Evolutionary conservation across 2,113 vertebrate species (phyloP).

Genomic region (Rhinopomastus cyanomelas): DNA sequence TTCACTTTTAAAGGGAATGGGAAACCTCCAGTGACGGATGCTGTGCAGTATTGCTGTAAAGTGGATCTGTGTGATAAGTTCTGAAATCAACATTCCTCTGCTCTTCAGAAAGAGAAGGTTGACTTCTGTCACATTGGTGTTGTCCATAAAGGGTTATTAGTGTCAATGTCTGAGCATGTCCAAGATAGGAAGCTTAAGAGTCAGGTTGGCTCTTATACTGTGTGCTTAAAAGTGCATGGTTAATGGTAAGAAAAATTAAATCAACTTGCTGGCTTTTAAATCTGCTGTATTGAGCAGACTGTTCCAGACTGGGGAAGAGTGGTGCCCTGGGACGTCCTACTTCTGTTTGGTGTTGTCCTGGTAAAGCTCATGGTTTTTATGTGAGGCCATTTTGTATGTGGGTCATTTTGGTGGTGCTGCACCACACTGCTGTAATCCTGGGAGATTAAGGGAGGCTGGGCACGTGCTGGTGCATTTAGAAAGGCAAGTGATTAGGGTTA

Average conservation of each 20-base stretch:
- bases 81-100: background rate
- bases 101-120: background rate
- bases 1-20: background rate
- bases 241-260: background rate
- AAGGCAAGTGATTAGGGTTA: constrained; percentile 55
- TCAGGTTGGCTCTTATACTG: background rate
- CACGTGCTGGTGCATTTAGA: constrained; percentile 59
- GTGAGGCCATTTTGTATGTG: constrained; percentile 20
- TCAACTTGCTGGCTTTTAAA: background rate
- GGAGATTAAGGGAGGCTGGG: constrained; percentile 50
- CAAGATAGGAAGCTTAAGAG: background rate
- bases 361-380: fast-evolving
- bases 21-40: background rate
- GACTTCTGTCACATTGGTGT: background rate
- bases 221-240: background rate
- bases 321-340: fast-evolving
- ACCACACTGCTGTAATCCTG: constrained; percentile 48
- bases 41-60: fast-evolving
- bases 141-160: background rate
- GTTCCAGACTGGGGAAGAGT: background rate
- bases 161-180: background rate
- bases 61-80: background rate
- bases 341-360: background rate
- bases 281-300: background rate
- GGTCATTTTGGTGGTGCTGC: constrained; percentile 50